A percentile compares a stretch with the other conserved stretches of the same genome.
Evolutionary conservation across 2,113 vertebrate genomes (phyloP).

Genomic region (Neomonachus schauinslandi): DNA sequence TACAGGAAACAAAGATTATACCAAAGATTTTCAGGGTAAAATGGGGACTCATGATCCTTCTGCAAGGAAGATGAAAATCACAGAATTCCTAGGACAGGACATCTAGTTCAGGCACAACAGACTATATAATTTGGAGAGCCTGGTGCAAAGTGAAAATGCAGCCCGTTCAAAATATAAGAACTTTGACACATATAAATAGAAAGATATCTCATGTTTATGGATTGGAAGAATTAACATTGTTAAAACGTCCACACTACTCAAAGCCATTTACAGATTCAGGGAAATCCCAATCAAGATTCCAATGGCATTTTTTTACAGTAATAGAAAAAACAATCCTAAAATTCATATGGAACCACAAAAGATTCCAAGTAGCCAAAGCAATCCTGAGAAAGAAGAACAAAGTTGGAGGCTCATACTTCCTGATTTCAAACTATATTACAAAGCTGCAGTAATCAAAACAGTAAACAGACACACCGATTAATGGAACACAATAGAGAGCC

Average conservation of each 20-base stretch:
- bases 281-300: neutral
- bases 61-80: conserved; percentile 12
- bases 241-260: neutral
- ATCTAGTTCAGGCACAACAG: neutral
- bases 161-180: neutral
- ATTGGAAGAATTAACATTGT: neutral
- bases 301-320: neutral
- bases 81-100: neutral
- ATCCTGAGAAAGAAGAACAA: neutral
- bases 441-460: neutral
- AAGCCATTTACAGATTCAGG: neutral
- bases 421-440: neutral
- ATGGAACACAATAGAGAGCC: neutral
- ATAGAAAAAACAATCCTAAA: neutral
- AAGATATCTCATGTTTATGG: neutral
- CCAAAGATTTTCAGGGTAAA: conserved; percentile 26
- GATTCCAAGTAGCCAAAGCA: neutral
- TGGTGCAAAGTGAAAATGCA: neutral
- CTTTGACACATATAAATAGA: neutral
- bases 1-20: neutral
- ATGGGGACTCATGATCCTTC: neutral
- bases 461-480: neutral
- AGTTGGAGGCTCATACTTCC: neutral
- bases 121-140: neutral
- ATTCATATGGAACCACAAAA: neutral